phyloP scores from a whole-genome alignment of 2,888 invertebrate genomes.

The Phytoseiulus persimilis region DNA sequence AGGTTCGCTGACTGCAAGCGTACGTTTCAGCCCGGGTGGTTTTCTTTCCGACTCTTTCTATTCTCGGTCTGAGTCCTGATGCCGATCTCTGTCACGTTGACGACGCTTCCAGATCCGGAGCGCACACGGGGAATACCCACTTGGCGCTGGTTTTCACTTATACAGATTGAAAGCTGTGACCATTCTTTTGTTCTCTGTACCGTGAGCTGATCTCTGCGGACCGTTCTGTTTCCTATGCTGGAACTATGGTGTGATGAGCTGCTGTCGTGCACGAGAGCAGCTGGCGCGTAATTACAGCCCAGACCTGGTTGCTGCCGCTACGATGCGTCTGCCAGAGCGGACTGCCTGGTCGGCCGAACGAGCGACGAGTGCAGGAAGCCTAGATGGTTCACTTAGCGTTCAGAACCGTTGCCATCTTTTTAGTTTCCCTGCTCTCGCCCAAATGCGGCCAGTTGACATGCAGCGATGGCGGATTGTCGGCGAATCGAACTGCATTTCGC shows the following conservation, averaged over 20 bases:
- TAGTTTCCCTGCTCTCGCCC: background rate
- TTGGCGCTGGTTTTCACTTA: no score
- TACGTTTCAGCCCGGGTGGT: no score
- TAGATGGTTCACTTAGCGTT: background rate
- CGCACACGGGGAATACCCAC: no score
- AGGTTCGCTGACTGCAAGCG: no score
- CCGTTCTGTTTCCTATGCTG: background rate
- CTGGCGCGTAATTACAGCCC: conserved; percentile 32
- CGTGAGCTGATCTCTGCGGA: background rate
- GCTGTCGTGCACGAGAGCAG: conserved; percentile 35
- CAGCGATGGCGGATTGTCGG: background rate
- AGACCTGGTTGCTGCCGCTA: background rate
- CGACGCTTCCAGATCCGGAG: no score
- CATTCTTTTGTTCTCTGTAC: background rate
- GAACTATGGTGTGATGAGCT: conserved; percentile 18
- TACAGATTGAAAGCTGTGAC: background rate
- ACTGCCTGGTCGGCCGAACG: background rate
- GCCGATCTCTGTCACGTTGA: no score
- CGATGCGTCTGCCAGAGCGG: background rate
- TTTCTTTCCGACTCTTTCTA: no score
- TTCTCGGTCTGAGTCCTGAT: no score
- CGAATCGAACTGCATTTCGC: background rate
- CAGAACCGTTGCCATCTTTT: background rate
- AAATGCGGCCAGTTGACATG: background rate
- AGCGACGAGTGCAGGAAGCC: background rate